Conservation (phyloP, 2,797 vertebrate species). For the Oreochromis grahami region DNA sequence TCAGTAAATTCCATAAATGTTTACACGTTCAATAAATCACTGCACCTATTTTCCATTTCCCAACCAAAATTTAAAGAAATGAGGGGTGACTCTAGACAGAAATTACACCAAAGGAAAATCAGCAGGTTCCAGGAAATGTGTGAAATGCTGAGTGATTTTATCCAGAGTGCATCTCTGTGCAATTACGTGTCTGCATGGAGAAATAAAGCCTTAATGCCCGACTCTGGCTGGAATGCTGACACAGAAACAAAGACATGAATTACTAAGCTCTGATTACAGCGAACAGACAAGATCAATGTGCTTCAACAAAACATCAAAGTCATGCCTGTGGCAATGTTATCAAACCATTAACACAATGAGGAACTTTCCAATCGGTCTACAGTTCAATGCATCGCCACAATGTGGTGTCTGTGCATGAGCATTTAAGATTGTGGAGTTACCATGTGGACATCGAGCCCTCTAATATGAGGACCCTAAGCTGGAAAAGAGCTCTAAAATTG, state of each 20-base stretch:
- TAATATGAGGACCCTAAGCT: not conserved
- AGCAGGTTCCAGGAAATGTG: not conserved
- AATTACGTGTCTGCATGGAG: not conserved
- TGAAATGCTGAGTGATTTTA: not conserved
- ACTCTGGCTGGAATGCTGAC: not conserved
- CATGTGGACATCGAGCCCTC: not conserved
- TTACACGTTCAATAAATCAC: not conserved
- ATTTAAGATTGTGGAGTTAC: not conserved
- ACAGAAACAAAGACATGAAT: not conserved
- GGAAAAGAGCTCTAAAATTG: not conserved
- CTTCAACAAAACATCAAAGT: constrained; percentile 46
- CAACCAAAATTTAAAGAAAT: not conserved
- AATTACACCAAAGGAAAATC: not conserved
- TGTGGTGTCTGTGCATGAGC: not conserved
- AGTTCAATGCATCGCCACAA: not conserved
- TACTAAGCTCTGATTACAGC: not conserved
- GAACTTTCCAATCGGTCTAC: not conserved
- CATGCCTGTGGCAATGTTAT: constrained; percentile 24
- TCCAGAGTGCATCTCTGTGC: not conserved
- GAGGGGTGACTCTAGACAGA: not conserved
- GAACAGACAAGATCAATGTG: constrained; percentile 41
- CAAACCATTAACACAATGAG: constrained; percentile 2
- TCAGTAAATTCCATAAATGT: not conserved
- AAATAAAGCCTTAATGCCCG: not conserved
- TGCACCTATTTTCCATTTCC: not conserved